Evolutionary conservation across 2,113 vertebrate species (phyloP), one percentile per base, ranked within the genome.

Genomic region (Todiramphus chloris): DNA sequence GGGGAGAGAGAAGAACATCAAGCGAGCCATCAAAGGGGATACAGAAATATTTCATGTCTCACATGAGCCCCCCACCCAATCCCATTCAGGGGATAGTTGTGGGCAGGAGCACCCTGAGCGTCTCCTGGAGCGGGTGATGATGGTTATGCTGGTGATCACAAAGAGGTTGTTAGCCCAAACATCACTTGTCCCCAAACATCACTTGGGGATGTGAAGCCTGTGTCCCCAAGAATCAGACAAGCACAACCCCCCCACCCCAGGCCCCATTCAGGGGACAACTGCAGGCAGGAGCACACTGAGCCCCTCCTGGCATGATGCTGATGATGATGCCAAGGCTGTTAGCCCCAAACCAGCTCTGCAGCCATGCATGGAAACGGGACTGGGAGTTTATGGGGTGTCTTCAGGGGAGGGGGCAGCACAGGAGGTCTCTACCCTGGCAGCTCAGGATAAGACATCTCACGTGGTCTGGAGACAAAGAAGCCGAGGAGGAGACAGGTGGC

Each of bases 321-420:
- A 16, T 56, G 23, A 4, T 41, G 50, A 41, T 35, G 35, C 11
- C 44, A 33, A 55, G 39, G 39, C 41, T 28, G 0, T n/a, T n/a
- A 63, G 39, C 48, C 64, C 53, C 1, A 79, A 87, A 19, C 5
- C 37, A 85, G n/a, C 79, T 59, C 64, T 4, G 2, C 72, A 66
- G 39, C 0, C 1, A 58, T 2, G 15, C 19, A 5, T 3, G 5
- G 60, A 10, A 33, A 74, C 0, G 0, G n/a, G 39, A 41, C 27
- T 8, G 62, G 3, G n/a, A 20, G 11, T 41, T 15, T 64, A 7
- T 7, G 46, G 53, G 44, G 28, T 50, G n/a, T 17, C 56, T 64
- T 43, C 56, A 44, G 58, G 62, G 83, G 33, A 56, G 25, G 48
- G 33, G 30, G 20, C 31, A 59, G 51, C 14, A 4, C 10, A 6